Evolutionary conservation across 2,797 vertebrate genomes (phyloP), one percentile per base, ranked within the genome.

Genomic region (Clarias platycephalus): DNA sequence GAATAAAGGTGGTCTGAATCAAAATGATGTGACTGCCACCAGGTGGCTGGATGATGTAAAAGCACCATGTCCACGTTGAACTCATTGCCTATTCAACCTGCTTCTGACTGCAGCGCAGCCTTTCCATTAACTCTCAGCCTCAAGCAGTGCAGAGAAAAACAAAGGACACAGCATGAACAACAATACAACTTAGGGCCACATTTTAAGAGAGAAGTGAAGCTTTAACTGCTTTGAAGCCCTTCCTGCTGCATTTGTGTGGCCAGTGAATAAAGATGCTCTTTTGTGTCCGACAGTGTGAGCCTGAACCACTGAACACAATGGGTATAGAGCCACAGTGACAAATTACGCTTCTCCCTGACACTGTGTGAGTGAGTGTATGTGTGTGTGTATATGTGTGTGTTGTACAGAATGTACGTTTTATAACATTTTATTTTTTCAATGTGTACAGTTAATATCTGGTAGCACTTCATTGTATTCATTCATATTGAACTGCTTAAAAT

Each of bases 21-120:
- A 72, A 76, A 88, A 89, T 87, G 85, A 78, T 83, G 83, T 86
- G 87, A 89, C 86, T 89, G 83, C 91, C 91, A 89, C 88, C 90
- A 84, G 83, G 88, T 90, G 90, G 86, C 58, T 70, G 87, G 72
- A 85, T 15, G 31, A 7, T 84, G 83, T 77, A 81, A 31, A 70
- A 71, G 24, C 24, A 44, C 20, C 70, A 74, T 71, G 71, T 82
- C 31, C 49, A 81, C 81, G 76, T 79, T 84, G 22, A 63, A 79
- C 57, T 86, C 60, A 72, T 86, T 88, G 71, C 67, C 85, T 82
- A 85, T 88, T 87, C 84, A 86, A 86, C 75, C 86, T 67, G 85
- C 87, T 85, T 85, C 68, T 86, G 86, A 89, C 85, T 85, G 85
- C 84, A 87, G 86, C 74, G 74, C 80, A 70, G 67, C 44, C 78